Evolutionary conservation across 2,797 vertebrate species (phyloP).

Genomic region (Eremophila alpestris): DNA sequence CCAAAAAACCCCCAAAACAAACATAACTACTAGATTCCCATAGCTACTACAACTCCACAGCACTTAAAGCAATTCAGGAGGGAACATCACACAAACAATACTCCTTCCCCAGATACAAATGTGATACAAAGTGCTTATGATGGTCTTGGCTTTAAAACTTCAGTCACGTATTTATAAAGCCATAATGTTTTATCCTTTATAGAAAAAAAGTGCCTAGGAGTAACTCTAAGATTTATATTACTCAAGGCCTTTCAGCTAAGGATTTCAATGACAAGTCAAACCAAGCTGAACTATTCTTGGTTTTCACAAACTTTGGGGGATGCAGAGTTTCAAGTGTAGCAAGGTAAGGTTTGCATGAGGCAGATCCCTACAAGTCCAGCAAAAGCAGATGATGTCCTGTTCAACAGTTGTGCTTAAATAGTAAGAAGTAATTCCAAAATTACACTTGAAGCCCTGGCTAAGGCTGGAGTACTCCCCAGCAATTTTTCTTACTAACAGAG

Average conservation of each 20-base stretch:
- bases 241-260: neutral
- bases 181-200: neutral
- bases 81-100: too few species aligned
- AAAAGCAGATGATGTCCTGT: neutral
- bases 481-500: neutral
- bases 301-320: neutral
- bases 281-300: neutral
- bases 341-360: neutral
- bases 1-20: too few species aligned
- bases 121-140: rapidly evolving
- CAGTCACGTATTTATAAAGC: rapidly evolving
- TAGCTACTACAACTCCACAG: neutral
- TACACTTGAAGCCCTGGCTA: neutral
- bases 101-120: neutral
- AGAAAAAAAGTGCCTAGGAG: neutral
- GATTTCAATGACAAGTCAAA: neutral
- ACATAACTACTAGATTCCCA: neutral
- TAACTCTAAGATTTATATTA: neutral
- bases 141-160: neutral
- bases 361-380: neutral
- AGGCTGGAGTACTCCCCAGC: neutral
- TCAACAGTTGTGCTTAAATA: neutral
- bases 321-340: neutral
- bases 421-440: neutral
- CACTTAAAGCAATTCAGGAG: neutral